Evolutionary conservation across 2,888 invertebrate genomes (phyloP), one percentile per base, ranked within the genome.

Genomic region (Metopia argyrocephala): DNA sequence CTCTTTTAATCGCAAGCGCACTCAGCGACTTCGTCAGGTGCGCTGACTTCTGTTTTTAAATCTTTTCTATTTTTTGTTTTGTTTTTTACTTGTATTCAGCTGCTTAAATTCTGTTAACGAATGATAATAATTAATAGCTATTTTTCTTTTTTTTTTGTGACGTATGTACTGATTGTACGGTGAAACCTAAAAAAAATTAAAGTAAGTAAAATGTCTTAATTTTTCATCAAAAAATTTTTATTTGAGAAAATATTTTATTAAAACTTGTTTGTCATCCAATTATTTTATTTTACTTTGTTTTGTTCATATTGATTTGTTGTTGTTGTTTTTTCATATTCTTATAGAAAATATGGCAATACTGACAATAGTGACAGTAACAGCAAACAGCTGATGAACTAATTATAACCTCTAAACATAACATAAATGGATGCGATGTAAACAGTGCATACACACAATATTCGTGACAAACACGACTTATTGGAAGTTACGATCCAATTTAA

Each of bases 391-490:
- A 52, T 78, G 18, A 0, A 66, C 48, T 73, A 66, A 62, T 61
- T 73, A 66, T 78, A 73, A 66, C 71, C 78, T 73, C 54, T 66
- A 73, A 66, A 61, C 61, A 78, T 48, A 76, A 56, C 66, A 71
- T 70, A 57, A 38, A 71, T 52, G 45, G 48, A 50, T 62, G 28
- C 57, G 62, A 68, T 80, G 76, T 80, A 76, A 76, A 80, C 71
- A 80, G 62, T 80, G 76, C 71, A 80, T 80, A 80, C 76, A 80
- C 62, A 80, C 66, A 80, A 76, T 76, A 76, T 76, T 80, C 80
- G 76, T 80, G 76, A 76, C 80, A 80, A 71, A 73, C 45, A 76
- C 76, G 80, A 80, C 75, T 70, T 75, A 70, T 79, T n/a, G 65
- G 75, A 75, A 74, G 75, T 73, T 73, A 78, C 78, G 78, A 73